Evolutionary conservation across 1,140 invertebrate species (phyloP).

Genomic region (Diachasma alloeum): DNA sequence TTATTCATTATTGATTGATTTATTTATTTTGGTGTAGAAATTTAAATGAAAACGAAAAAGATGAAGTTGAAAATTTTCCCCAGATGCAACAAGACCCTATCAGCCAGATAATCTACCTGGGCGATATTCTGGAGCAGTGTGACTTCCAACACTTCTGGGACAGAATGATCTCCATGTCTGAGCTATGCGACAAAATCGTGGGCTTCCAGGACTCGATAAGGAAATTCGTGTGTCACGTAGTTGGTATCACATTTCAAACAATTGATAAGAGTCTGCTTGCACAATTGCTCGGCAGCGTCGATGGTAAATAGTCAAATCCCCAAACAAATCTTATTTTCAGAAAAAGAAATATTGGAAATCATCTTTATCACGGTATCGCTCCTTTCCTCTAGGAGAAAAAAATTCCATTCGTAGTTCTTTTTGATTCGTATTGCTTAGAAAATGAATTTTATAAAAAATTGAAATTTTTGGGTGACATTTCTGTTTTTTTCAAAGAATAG

Average conservation of each 20-base stretch:
- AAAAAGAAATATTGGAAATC: no score
- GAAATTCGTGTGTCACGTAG: slow-evolving; percentile 97
- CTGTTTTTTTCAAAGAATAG: slow-evolving; percentile 19
- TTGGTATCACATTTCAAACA: slow-evolving; percentile 95
- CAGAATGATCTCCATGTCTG: slow-evolving; percentile 74
- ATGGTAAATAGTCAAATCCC: slow-evolving; percentile 64
- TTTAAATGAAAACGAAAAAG: no score
- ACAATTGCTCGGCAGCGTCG: slow-evolving; percentile 86
- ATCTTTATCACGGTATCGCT: no score
- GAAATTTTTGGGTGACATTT: no score
- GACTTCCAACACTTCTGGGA: slow-evolving; percentile 94
- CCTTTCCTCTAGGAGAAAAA: no score
- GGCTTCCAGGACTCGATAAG: slow-evolving; percentile 97
- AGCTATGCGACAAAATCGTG: slow-evolving; percentile 77
- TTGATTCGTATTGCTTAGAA: no score
- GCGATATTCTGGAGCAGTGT: slow-evolving; percentile 91
- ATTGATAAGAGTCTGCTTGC: slow-evolving; percentile 85
- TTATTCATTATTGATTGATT: background rate
- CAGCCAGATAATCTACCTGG: slow-evolving; percentile 86
- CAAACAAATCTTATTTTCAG: no score
- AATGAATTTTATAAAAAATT: no score
- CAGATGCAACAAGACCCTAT: slow-evolving; percentile 86
- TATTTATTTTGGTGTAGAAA: background rate
- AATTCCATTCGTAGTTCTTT: no score
- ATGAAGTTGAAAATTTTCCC: slow-evolving; percentile 49